These are phyloP conservation scores for Hippopotamus amphibius DNA, from an alignment of 2,113 vertebrate species.

Conservation along the genomic window DNA sequence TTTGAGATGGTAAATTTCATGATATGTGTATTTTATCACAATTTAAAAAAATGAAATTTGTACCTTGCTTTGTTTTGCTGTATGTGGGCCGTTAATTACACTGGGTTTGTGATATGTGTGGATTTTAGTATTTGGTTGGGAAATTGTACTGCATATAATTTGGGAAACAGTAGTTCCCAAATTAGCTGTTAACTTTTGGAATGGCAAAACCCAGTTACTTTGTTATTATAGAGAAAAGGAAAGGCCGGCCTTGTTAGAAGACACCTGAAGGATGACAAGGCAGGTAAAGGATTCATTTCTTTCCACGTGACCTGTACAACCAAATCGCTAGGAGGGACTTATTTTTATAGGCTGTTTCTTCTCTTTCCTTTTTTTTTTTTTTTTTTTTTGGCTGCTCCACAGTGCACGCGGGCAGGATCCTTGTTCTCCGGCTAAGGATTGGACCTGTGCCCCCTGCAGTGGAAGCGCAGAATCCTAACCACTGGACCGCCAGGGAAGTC, in stretches of 20 bases:
- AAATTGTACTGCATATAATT: neutral
- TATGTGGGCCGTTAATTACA: neutral
- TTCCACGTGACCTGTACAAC: no score
- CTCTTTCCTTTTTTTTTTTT: neutral
- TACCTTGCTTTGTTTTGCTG: neutral
- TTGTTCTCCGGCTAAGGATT: neutral
- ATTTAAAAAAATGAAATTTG: neutral
- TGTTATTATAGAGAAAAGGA: neutral
- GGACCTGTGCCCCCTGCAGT: neutral
- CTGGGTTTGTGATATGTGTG: neutral
- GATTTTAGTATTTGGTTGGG: neutral
- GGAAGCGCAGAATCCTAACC: neutral
- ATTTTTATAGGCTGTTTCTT: neutral
- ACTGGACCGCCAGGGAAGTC: neutral
- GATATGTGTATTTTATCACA: neutral
- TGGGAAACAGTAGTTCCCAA: neutral
- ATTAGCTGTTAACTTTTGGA: neutral
- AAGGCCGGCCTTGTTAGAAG: neutral
- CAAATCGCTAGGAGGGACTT: neutral
- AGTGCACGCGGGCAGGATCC: neutral
- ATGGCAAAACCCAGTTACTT: neutral
- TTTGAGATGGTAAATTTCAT: neutral
- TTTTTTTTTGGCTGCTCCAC: neutral
- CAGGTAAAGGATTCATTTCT: neutral
- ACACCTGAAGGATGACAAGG: neutral